phyloP scores from a whole-genome alignment of 2,888 invertebrate species.

The Acanthosoma haemorrhoidale region DNA sequence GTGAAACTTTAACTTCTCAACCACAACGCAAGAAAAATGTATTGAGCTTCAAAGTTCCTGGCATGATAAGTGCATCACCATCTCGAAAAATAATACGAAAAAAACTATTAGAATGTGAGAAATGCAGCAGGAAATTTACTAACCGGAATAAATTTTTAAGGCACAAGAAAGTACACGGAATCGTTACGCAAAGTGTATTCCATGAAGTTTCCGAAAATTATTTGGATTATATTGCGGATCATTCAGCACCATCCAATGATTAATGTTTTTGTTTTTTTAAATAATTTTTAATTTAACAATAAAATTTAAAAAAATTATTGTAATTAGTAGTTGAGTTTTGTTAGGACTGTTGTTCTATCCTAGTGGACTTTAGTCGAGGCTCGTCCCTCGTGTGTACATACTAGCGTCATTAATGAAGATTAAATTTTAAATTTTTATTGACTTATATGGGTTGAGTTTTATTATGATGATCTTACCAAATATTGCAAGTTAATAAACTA shows the following conservation, averaged over 20 bases:
- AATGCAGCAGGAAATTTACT: slow-evolving; percentile 33
- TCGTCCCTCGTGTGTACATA: background rate
- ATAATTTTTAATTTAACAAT: no score
- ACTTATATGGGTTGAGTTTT: slow-evolving; percentile 1
- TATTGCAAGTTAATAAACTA: background rate
- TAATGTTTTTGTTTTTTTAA: background rate
- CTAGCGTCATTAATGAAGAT: background rate
- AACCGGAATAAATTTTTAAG: slow-evolving; percentile 33
- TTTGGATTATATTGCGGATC: background rate
- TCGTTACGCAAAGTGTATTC: slow-evolving; percentile 19
- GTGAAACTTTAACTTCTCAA: background rate
- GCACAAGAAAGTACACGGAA: slow-evolving; percentile 36
- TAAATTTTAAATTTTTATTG: slow-evolving; percentile 12
- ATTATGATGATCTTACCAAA: background rate
- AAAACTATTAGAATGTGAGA: slow-evolving; percentile 20
- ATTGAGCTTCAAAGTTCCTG: background rate
- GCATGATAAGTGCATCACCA: background rate
- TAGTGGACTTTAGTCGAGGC: background rate
- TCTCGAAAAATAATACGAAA: background rate
- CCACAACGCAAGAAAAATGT: background rate
- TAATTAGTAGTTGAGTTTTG: background rate
- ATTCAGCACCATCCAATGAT: background rate
- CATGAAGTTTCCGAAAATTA: background rate
- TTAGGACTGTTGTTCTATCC: background rate
- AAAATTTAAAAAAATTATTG: background rate